phyloP scores from a whole-genome alignment of 2,797 vertebrate species.

The Numenius phaeopus region DNA sequence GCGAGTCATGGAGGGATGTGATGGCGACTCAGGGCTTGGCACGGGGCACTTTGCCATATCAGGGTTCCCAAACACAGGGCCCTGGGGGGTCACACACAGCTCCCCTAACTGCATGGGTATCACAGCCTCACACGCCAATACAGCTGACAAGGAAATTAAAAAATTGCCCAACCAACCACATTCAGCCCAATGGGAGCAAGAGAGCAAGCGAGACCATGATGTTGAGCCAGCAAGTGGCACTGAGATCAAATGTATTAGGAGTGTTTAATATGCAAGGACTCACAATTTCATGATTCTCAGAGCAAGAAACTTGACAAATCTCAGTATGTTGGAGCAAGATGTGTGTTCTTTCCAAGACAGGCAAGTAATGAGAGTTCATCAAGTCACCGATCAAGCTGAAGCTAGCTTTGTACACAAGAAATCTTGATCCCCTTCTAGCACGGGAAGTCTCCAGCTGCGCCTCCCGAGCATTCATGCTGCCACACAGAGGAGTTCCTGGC shows the following conservation, averaged over 20 bases:
- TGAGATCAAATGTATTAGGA: background rate
- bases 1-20: background rate
- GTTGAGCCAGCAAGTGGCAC: background rate
- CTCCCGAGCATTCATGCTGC: background rate
- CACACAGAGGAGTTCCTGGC: background rate
- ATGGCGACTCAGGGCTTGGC: background rate
- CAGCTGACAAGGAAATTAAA: background rate
- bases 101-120: background rate
- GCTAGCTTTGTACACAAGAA: background rate
- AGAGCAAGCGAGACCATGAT: background rate
- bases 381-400: background rate
- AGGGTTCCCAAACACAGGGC: background rate
- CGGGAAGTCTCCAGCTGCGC: background rate
- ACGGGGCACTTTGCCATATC: background rate
- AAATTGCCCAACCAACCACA: background rate
- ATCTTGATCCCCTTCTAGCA: background rate
- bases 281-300: too few relatives aligned
- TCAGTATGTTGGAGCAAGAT: too few relatives aligned
- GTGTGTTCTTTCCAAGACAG: too few relatives aligned
- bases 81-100: background rate
- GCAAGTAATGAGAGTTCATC: too few relatives aligned
- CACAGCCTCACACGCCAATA: background rate
- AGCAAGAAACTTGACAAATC: too few relatives aligned
- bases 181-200: background rate
- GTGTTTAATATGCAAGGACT: background rate